These are phyloP conservation scores for Cariama cristata DNA, from an alignment of 2,113 vertebrate species.

Conservation along the genomic window DNA sequence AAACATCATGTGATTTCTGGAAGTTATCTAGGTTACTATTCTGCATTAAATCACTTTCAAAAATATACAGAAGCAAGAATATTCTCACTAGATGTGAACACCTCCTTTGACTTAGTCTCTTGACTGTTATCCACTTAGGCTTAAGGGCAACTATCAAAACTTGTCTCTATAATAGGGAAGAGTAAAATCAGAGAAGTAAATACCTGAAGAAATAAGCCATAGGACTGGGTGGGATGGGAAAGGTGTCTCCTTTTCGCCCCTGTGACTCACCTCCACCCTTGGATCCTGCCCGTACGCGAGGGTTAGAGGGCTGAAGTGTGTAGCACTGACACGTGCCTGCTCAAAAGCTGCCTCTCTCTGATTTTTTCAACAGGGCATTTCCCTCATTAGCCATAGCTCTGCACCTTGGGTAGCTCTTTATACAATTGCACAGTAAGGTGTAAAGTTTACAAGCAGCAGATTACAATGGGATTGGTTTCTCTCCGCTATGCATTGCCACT, in stretches of 20 bases:
- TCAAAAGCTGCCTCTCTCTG: neutral
- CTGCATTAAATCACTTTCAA: neutral
- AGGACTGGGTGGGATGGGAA: neutral
- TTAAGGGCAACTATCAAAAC: neutral
- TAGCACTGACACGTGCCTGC: neutral
- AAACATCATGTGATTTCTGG: neutral
- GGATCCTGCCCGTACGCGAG: neutral
- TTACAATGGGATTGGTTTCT: neutral
- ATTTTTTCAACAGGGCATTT: neutral
- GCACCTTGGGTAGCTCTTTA: neutral
- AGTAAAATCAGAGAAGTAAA: neutral
- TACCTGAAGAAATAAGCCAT: neutral
- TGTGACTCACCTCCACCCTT: neutral
- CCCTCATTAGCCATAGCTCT: neutral
- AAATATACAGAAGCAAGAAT: neutral
- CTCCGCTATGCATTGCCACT: neutral
- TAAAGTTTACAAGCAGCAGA: neutral
- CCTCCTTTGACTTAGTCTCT: neutral
- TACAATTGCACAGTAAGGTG: rapidly evolving
- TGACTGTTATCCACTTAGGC: neutral
- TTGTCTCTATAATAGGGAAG: neutral
- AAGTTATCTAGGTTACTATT: slow-evolving; percentile 39
- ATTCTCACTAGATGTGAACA: neutral
- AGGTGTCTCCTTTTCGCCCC: neutral
- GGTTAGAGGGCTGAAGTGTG: neutral